Evolutionary conservation across 2,113 vertebrate genomes (phyloP).

Genomic region (Numenius arquata): DNA sequence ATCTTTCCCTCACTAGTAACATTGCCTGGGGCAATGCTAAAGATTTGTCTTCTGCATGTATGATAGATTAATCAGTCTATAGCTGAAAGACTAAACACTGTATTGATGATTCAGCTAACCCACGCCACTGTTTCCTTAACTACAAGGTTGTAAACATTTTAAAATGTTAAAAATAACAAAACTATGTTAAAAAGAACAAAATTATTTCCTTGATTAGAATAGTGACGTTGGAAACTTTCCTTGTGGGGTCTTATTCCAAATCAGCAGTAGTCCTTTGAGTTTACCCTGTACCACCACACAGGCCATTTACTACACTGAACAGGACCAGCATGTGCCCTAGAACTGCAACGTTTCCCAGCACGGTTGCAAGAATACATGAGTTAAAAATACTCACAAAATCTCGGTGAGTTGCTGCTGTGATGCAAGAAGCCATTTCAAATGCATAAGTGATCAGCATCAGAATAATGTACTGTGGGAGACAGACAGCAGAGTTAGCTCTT

Average conservation of each 20-base stretch:
- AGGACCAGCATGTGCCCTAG: background rate
- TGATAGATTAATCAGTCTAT: background rate
- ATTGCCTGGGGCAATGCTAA: background rate
- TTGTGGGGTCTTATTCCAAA: background rate
- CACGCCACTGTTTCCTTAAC: background rate
- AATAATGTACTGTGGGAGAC: constrained; percentile 75
- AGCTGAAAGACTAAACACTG: background rate
- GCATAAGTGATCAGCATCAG: constrained; percentile 79
- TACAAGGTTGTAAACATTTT: background rate
- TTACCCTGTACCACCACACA: background rate
- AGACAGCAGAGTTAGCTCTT: background rate
- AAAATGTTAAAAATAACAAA: background rate
- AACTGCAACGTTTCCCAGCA: accelerated
- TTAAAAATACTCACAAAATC: constrained; percentile 76
- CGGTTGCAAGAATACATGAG: background rate
- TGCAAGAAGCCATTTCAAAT: constrained; percentile 83
- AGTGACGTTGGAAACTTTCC: background rate
- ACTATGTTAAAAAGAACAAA: background rate
- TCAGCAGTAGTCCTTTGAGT: background rate
- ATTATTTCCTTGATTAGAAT: background rate
- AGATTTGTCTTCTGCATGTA: background rate
- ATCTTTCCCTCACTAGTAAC: background rate
- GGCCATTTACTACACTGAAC: background rate
- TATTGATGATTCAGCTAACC: background rate
- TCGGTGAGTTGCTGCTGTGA: constrained; percentile 74